Evolutionary conservation across 2,113 vertebrate species (phyloP).

Genomic region (Austrofundulus limnaeus): DNA sequence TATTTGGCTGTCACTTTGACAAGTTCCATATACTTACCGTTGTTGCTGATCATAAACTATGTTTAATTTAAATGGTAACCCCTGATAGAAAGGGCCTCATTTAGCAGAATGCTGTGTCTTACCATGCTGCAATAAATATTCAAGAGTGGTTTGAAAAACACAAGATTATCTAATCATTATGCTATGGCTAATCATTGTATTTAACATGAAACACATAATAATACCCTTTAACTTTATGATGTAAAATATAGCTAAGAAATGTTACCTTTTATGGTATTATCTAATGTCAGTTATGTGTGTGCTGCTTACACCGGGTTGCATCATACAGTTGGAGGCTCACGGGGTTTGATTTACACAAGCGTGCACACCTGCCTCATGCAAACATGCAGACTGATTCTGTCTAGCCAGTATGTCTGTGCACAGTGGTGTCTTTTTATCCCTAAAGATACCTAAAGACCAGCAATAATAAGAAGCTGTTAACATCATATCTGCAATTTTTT

Average conservation of each 20-base stretch:
- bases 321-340: not conserved
- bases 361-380: not conserved
- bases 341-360: not conserved
- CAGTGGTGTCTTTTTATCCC: not conserved
- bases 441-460: too few relatives aligned
- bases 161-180: not conserved
- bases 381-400: not conserved
- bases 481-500: not conserved
- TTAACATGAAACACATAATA: not conserved
- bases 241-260: not conserved
- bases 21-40: too few relatives aligned
- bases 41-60: too few relatives aligned
- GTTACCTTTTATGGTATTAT: not conserved
- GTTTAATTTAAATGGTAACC: too few relatives aligned
- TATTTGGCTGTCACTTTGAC: too few relatives aligned
- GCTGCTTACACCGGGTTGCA: slow-evolving; percentile 3
- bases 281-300: slow-evolving; percentile 1
- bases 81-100: too few relatives aligned
- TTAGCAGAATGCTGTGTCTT: too few relatives aligned
- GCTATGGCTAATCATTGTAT: not conserved
- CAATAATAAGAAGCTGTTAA: too few relatives aligned
- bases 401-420: not conserved
- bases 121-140: too few relatives aligned
- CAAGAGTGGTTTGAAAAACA: too few relatives aligned
- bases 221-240: not conserved